Evolutionary conservation across 2,113 vertebrate species (phyloP).

Genomic region (Oncorhynchus keta): DNA sequence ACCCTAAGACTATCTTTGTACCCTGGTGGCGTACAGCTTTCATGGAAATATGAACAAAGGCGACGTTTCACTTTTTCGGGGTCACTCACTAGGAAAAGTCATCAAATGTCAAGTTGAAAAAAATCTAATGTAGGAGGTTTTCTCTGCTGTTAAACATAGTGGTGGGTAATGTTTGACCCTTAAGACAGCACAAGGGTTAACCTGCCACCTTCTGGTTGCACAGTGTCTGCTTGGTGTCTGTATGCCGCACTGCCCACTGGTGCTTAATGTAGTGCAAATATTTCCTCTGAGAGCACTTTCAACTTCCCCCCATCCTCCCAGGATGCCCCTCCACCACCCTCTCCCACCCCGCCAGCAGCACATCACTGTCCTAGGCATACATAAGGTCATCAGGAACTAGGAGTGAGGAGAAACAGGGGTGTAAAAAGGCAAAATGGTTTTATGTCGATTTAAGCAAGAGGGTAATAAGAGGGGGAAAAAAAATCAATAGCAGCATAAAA

Average conservation of each 20-base stretch:
- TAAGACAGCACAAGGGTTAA: constrained; percentile 12
- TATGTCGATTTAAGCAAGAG: constrained; percentile 94
- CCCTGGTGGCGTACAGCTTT: too few relatives aligned
- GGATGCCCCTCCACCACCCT: too few relatives aligned
- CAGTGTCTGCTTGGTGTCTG: not conserved
- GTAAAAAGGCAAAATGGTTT: constrained; percentile 91
- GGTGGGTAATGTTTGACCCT: too few relatives aligned
- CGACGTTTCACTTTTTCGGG: too few relatives aligned
- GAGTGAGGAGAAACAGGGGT: constrained; percentile 66
- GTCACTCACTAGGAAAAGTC: too few relatives aligned
- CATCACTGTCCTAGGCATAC: constrained; percentile 67
- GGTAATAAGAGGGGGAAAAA: constrained; percentile 67
- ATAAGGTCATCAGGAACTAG: constrained; percentile 75
- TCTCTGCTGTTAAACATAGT: too few relatives aligned
- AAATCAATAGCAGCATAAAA: constrained; percentile 99
- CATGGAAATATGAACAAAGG: too few relatives aligned
- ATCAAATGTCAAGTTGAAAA: too few relatives aligned
- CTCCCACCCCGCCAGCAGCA: not conserved
- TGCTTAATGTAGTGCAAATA: not conserved
- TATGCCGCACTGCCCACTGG: not conserved
- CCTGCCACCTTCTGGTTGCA: constrained; percentile 45
- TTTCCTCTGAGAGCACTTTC: not conserved
- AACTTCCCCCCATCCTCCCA: not conserved
- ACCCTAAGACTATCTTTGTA: too few relatives aligned
- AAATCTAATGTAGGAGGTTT: too few relatives aligned